Percentiles rank a stretch among this genome's conserved stretches.
These are phyloP conservation scores for Piscicola geometra DNA, from an alignment of 2,888 invertebrate genomes.

Conservation along the genomic window DNA sequence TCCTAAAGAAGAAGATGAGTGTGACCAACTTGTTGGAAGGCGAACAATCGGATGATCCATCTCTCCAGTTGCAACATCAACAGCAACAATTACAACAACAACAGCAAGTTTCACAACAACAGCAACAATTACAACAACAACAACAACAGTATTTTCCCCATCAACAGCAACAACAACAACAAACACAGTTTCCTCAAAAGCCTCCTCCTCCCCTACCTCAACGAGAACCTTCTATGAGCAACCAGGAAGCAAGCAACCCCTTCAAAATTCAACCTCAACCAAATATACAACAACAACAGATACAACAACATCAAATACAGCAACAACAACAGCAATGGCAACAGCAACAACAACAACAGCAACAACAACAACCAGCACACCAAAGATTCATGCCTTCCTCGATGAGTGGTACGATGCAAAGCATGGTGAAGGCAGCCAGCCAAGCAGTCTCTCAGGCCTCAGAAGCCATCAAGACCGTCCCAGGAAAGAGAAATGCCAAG, in stretches of 20 bases:
- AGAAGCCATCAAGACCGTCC: background rate
- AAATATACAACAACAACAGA: too few species aligned
- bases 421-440: conserved; percentile 30
- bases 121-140: background rate
- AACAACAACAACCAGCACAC: background rate
- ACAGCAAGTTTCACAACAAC: background rate
- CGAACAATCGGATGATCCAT: background rate
- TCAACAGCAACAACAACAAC: background rate
- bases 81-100: background rate
- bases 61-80: background rate
- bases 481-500: conserved; percentile 10
- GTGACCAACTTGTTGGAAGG: background rate
- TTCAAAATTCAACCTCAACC: background rate
- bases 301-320: too few species aligned
- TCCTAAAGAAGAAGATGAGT: conserved; percentile 54
- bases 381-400: background rate
- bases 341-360: background rate
- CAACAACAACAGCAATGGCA: too few species aligned
- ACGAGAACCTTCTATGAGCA: background rate
- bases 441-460: conserved; percentile 31
- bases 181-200: conserved; percentile 97
- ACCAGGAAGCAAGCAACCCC: background rate
- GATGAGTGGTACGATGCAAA: conserved; percentile 2
- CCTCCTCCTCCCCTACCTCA: conserved; percentile 78
- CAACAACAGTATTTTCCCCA: background rate